Conservation (phyloP, 2,888 invertebrate species). For the Drosophila austrosaltans region DNA sequence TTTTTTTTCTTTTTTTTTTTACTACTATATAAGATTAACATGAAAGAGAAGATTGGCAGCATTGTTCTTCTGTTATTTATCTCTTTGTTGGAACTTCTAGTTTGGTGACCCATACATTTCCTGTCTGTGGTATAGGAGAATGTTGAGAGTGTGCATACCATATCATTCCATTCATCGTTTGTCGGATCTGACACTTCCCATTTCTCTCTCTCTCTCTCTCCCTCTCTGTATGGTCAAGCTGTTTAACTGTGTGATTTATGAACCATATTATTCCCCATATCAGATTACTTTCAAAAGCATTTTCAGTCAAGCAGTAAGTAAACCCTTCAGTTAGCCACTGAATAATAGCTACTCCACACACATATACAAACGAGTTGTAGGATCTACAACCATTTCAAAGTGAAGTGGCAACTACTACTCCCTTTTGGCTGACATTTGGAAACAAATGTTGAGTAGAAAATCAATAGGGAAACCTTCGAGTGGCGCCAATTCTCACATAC, state of each 20-base stretch:
- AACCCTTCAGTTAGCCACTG: not conserved
- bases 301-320: not conserved
- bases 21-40: too few relatives aligned
- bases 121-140: not conserved
- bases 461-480: constrained; percentile 43
- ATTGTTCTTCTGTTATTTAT: too few relatives aligned
- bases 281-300: constrained; percentile 8
- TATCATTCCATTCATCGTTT: not conserved
- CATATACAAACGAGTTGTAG: not conserved
- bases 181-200: constrained; percentile 2
- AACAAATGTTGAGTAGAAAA: constrained; percentile 21
- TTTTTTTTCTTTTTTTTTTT: too few relatives aligned
- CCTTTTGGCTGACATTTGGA: not conserved
- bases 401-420: not conserved
- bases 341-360: not conserved
- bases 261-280: not conserved
- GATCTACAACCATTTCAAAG: not conserved
- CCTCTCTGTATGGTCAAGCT: not conserved
- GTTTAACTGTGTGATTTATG: not conserved
- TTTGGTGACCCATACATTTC: constrained; percentile 4
- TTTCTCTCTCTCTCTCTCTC: not conserved
- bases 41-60: too few relatives aligned
- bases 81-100: too few relatives aligned
- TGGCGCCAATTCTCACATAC: constrained; percentile 33
- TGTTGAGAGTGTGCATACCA: too few relatives aligned